Conservation (phyloP, 2,113 vertebrate species). For the Struthidea cinerea region DNA sequence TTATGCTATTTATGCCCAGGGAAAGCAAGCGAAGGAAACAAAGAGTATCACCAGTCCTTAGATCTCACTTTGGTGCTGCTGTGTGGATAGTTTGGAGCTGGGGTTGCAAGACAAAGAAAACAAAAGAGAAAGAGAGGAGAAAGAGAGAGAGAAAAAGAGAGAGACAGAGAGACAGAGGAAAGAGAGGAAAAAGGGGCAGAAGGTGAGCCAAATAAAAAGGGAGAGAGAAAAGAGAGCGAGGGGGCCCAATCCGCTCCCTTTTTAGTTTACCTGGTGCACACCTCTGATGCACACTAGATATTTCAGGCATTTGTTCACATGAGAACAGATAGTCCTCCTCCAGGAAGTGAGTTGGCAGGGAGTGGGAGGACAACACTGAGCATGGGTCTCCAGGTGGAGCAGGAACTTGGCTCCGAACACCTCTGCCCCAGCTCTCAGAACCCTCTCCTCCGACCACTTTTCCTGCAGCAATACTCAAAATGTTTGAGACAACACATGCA, state of each 20-base stretch:
- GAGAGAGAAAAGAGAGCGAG: neutral
- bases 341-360: neutral
- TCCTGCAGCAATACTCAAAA: neutral
- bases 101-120: neutral
- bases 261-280: neutral
- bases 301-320: neutral
- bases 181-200: neutral
- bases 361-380: accelerated
- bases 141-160: neutral
- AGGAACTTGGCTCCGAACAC: neutral
- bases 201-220: neutral
- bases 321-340: neutral
- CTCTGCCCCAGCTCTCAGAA: neutral
- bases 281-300: neutral
- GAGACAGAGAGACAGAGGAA: neutral
- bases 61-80: neutral
- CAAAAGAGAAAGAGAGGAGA: neutral
- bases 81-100: accelerated
- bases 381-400: accelerated
- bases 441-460: neutral
- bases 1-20: neutral
- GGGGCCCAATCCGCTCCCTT: accelerated
- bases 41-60: neutral
- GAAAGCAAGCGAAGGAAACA: neutral
- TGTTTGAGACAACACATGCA: neutral